These are phyloP conservation scores for Agrochola lota DNA, from an alignment of 2,888 invertebrate species.

Conservation along the genomic window DNA sequence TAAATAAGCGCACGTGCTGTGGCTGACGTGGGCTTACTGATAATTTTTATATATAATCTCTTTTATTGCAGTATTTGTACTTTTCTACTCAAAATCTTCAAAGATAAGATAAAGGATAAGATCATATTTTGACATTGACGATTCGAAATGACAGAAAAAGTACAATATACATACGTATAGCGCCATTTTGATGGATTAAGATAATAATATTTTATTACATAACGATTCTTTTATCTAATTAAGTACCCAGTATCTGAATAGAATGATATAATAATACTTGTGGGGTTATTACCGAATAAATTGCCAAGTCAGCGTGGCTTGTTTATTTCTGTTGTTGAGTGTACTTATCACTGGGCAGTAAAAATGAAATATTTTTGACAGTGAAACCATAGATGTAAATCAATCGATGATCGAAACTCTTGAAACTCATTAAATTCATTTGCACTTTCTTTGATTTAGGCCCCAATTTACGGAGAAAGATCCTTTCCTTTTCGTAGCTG, in stretches of 20 bases:
- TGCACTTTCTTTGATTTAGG: neutral
- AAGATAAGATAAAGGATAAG: slow-evolving; percentile 1
- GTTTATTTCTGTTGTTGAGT: slow-evolving; percentile 5
- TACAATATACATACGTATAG: neutral
- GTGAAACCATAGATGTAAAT: neutral
- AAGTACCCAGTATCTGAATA: neutral
- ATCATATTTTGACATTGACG: slow-evolving; percentile 23
- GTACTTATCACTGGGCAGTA: neutral
- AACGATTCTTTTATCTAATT: slow-evolving; percentile 24
- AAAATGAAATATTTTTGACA: neutral
- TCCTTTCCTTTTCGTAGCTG: slow-evolving; percentile 4
- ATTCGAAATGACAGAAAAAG: neutral
- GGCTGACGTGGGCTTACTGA: slow-evolving; percentile 8
- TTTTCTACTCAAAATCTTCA: slow-evolving; percentile 17
- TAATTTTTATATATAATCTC: slow-evolving; percentile 8
- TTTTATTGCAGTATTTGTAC: slow-evolving; percentile 21
- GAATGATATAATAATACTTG: slow-evolving; percentile 20
- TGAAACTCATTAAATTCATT: neutral
- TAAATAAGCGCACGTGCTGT: neutral
- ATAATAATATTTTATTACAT: slow-evolving; percentile 22
- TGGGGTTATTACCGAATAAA: slow-evolving; percentile 13
- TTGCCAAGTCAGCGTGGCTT: neutral
- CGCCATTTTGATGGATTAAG: slow-evolving; percentile 29
- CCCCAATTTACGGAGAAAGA: neutral
- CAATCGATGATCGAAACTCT: neutral